Evolutionary conservation across 2,797 vertebrate genomes (phyloP).

Genomic region (Aplochiton taeniatus): DNA sequence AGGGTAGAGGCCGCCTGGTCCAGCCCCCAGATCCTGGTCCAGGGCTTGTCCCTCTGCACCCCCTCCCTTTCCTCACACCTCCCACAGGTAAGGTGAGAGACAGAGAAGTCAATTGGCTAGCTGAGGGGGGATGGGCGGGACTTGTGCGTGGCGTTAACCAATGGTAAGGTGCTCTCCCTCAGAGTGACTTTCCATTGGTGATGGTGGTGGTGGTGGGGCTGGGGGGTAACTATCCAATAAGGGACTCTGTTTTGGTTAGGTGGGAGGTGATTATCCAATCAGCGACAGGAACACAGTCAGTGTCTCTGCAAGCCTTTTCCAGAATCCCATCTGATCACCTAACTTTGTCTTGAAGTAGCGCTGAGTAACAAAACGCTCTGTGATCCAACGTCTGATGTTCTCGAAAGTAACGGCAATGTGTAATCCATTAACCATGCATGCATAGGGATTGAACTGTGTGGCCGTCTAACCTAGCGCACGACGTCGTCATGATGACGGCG

Average conservation of each 20-base stretch:
- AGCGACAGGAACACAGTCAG: conserved; percentile 28
- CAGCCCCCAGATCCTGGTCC: conserved; percentile 71
- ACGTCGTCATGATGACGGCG: too few relatives aligned
- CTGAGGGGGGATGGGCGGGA: conserved; percentile 60
- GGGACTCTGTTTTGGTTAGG: conserved; percentile 31
- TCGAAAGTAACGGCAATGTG: neutral
- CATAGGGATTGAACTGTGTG: too few relatives aligned
- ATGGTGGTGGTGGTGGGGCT: conserved; percentile 3
- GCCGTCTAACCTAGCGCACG: too few relatives aligned
- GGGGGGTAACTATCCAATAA: conserved; percentile 39
- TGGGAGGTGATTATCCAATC: conserved; percentile 37
- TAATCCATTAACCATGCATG: conserved; percentile 24
- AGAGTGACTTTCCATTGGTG: conserved; percentile 44
- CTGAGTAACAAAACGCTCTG: too few relatives aligned
- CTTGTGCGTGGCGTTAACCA: conserved; percentile 70
- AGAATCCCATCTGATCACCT: conserved; percentile 61
- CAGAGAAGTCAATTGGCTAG: conserved; percentile 72
- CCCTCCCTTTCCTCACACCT: conserved; percentile 70
- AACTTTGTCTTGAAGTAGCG: neutral
- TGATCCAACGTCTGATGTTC: too few relatives aligned
- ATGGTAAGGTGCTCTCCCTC: conserved; percentile 69
- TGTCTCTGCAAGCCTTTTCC: conserved; percentile 56
- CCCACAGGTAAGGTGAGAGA: conserved; percentile 72
- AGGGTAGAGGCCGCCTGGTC: conserved; percentile 41
- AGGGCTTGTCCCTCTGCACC: conserved; percentile 36